Evolutionary conservation across 1,140 invertebrate genomes (phyloP), one percentile per base, ranked within the genome.

Genomic region (Linepithema humile): DNA sequence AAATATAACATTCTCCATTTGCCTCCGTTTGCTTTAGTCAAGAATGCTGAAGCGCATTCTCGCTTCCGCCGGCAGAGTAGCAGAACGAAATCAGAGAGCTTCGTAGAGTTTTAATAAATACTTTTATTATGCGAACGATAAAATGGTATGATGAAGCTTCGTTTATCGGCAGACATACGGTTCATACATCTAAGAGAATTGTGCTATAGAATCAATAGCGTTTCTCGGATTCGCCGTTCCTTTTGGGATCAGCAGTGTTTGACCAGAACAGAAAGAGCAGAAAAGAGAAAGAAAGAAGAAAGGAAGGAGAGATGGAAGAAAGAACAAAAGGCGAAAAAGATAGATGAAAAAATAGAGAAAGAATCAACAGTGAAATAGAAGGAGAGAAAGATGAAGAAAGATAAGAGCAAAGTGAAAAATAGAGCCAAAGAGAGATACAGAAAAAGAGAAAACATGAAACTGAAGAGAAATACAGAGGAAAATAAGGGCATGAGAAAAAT

Each of bases 91-190:
- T 73, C 23, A 77, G 23, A 64, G 55, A 70, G 45, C n/a, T 40
- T 74, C 35, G 20, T 83, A 55, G 48, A 88, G 45, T 82, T 89
- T 85, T 64, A 77, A 20, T 86, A 55, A 84, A 57, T 86, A 88
- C 20, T 86, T 90, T 90, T 90, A 88, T 89, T 89, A 82, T 83
- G 72, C 82, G 82, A 90, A 90, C 75, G 83, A 90, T 86, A 78
- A 87, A 60, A 80, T 80, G 57, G 43, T 65, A 75, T 62, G 50
- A 88, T 53, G 72, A 89, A 83, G 83, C 62, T 84, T 82, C 75
- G 69, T 72, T 85, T 82, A 38, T 80, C 85, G 48, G 29, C 62
- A 82, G 35, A 53, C 26, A 17, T 65, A 55, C 40, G 15, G 15
- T 64, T 55, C 60, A 38, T 69, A 65, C 50, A 55, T 38, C 12